Evolutionary conservation across 2,888 invertebrate genomes (phyloP).

Genomic region (Euzophera pinguis): DNA sequence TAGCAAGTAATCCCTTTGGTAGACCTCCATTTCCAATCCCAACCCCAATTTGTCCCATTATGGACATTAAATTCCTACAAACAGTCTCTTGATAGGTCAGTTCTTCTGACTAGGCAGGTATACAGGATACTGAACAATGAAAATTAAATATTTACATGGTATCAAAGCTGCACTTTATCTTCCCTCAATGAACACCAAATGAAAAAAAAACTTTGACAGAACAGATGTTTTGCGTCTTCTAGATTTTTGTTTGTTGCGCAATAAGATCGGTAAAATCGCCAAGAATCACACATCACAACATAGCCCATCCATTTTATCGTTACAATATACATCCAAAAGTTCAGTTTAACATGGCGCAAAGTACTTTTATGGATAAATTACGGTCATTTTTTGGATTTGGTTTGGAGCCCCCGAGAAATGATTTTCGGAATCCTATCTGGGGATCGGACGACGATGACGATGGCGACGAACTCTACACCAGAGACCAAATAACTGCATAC

Average conservation of each 20-base stretch:
- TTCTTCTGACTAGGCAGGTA: too few species aligned
- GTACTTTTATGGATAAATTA: slow-evolving; percentile 55
- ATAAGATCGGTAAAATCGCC: slow-evolving; percentile 20
- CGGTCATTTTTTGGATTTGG: slow-evolving; percentile 56
- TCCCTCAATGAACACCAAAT: background rate
- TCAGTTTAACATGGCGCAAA: slow-evolving; percentile 35
- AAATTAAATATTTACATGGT: too few species aligned
- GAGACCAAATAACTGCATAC: slow-evolving; percentile 40
- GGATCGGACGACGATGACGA: slow-evolving; percentile 68
- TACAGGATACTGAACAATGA: too few species aligned
- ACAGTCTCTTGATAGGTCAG: too few species aligned
- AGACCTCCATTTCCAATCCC: too few species aligned
- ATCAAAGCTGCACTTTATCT: background rate
- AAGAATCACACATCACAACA: slow-evolving; percentile 16
- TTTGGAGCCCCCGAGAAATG: slow-evolving; percentile 56
- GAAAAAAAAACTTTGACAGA: slow-evolving; percentile 1
- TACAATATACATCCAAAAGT: slow-evolving; percentile 37
- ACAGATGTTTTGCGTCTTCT: slow-evolving; percentile 3
- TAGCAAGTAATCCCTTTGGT: too few species aligned
- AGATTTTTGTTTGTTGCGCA: slow-evolving; percentile 25
- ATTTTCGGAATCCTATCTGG: slow-evolving; percentile 74
- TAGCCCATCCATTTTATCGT: slow-evolving; percentile 20
- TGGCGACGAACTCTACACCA: slow-evolving; percentile 62
- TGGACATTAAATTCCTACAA: too few species aligned
- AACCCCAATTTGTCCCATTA: too few species aligned